Conservation (phyloP, 35 echinoderm and acorn worm genomes). For the Diadema setosum region DNA sequence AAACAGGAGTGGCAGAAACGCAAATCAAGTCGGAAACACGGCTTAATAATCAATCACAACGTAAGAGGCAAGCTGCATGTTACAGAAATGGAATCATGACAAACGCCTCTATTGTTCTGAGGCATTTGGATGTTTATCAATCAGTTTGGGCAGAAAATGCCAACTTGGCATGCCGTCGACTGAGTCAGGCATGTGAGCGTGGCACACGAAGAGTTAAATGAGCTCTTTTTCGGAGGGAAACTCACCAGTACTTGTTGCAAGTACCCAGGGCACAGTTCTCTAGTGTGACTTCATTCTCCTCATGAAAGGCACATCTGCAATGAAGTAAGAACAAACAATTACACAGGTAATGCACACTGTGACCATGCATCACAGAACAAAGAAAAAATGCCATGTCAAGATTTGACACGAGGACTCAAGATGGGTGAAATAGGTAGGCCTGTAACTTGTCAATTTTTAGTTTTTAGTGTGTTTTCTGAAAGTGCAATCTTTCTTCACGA, state of each 20-base stretch:
- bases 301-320: background rate
- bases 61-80: background rate
- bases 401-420: too few species aligned
- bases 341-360: background rate
- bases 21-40: background rate
- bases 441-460: too few species aligned
- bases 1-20: background rate
- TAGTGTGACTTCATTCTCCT: background rate
- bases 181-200: too few species aligned
- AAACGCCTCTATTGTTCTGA: too few species aligned
- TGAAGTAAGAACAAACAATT: background rate
- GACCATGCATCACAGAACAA: background rate
- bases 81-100: background rate
- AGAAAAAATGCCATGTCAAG: too few species aligned
- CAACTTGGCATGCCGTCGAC: background rate
- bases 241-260: conserved; percentile 23
- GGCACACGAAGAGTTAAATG: too few species aligned
- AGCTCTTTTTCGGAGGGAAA: too few species aligned
- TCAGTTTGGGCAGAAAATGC: background rate
- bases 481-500: too few species aligned
- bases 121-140: background rate
- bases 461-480: too few species aligned
- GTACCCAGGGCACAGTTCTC: background rate
- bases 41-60: too few species aligned
- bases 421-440: too few species aligned